Evolutionary conservation across 2,113 vertebrate genomes (phyloP).

Genomic region (Xiphophorus hellerii): DNA sequence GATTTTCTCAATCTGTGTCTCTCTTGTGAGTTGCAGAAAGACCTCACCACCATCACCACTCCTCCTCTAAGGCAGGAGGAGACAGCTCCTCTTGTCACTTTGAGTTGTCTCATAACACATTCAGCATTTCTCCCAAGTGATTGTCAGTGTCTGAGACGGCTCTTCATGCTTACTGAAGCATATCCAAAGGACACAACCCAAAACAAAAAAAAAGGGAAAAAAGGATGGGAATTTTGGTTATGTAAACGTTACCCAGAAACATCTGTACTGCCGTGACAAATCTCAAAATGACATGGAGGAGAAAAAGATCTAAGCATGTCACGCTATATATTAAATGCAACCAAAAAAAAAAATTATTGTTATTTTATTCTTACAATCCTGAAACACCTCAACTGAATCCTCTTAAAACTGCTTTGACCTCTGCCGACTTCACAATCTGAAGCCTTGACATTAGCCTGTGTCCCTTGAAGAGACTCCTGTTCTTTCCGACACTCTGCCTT

Average conservation of each 20-base stretch:
- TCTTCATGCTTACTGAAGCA: slow-evolving; percentile 43
- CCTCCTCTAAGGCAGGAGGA: slow-evolving; percentile 12
- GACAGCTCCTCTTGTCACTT: slow-evolving; percentile 43
- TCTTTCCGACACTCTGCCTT: too few relatives aligned
- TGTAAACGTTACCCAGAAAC: slow-evolving; percentile 11
- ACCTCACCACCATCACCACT: neutral
- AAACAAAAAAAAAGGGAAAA: neutral
- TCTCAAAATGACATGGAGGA: slow-evolving; percentile 1
- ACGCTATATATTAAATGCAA: neutral
- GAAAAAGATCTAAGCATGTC: neutral
- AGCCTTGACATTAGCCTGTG: too few relatives aligned
- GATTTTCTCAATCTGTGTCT: slow-evolving; percentile 18
- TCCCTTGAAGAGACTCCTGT: too few relatives aligned
- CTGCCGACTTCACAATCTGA: too few relatives aligned
- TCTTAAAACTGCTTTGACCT: too few relatives aligned
- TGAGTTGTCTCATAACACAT: slow-evolving; percentile 39
- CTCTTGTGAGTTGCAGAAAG: slow-evolving; percentile 36
- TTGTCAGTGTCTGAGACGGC: slow-evolving; percentile 46
- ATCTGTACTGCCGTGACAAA: neutral
- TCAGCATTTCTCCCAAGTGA: slow-evolving; percentile 36
- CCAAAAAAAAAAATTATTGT: neutral
- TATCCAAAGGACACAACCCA: slow-evolving; percentile 25
- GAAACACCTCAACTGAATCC: too few relatives aligned
- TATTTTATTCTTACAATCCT: neutral
- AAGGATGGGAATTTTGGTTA: slow-evolving; percentile 14